A percentile compares a stretch with the other conserved stretches of the same genome.
phyloP scores from a whole-genome alignment of 1,140 invertebrate genomes.

The Neomicropteryx cornuta region DNA sequence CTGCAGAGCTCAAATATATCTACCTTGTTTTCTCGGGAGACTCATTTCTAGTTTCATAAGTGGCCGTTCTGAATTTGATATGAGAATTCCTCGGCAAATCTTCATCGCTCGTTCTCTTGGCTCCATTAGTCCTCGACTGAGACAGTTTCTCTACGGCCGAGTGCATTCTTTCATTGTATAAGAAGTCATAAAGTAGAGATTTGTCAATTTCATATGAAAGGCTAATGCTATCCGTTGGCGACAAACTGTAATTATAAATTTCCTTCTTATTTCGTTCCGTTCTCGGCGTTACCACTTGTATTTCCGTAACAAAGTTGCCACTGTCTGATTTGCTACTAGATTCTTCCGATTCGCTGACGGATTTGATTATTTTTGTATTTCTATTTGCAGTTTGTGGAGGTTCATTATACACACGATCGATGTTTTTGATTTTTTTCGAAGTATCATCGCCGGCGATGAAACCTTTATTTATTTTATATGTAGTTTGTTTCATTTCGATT shows the following conservation, averaged over 20 bases:
- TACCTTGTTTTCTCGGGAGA: no score
- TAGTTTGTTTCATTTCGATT: constrained; percentile 12
- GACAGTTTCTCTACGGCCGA: constrained; percentile 30
- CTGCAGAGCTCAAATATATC: no score
- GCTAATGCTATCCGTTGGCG: constrained; percentile 24
- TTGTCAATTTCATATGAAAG: constrained; percentile 32
- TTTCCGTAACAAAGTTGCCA: no score
- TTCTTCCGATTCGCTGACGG: constrained; percentile 6
- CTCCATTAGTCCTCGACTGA: constrained; percentile 24
- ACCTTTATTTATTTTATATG: constrained; percentile 15
- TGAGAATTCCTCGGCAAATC: constrained; percentile 39
- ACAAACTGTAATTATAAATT: constrained; percentile 14
- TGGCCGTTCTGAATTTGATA: constrained; percentile 46
- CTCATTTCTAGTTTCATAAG: constrained; percentile 41
- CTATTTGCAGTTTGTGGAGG: constrained; percentile 7
- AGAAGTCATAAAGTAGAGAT: constrained; percentile 34
- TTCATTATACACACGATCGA: background rate
- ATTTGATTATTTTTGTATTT: constrained; percentile 9
- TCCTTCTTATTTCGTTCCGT: constrained; percentile 24
- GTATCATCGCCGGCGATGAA: no score
- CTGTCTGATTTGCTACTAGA: no score
- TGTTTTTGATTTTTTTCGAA: constrained; percentile 4
- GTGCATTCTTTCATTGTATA: constrained; percentile 32
- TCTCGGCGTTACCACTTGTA: constrained; percentile 32
- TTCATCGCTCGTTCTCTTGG: constrained; percentile 37